Evolutionary conservation across 2,797 vertebrate species (phyloP), one percentile per base, ranked within the genome.

Genomic region (Phalanger gymnotis): DNA sequence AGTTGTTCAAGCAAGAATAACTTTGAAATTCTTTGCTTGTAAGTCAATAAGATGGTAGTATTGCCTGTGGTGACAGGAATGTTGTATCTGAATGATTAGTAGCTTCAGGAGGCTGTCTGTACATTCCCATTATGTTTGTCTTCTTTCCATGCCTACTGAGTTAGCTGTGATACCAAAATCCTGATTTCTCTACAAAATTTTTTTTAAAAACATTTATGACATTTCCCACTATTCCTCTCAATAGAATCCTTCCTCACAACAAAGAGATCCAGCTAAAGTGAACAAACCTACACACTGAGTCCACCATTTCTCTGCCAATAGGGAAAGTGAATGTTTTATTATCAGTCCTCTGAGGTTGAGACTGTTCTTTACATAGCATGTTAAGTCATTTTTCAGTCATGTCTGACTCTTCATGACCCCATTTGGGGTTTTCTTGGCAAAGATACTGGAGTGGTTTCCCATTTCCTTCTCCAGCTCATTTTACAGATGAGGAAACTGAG

Each of bases 101-200:
- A 87, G 73, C 40, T 93, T 0, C 0, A 7, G 5, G 53, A 30
- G 81, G 54, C 56, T 54, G 0, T 53, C 34, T 93, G 28, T 81
- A 47, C 22, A 27, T 51, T 87, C 25, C 34, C 40, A 47, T 87
- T 87, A 51, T 47, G 40, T 87, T 90, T 31, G 12, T 94, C 34
- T 90, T 92, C 81, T 93, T 92, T 13, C 27, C 0, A 0, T n/a
- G 51, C 40, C 89, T 28, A 57, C 51, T 0, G 0, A 95, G 54
- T 89, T 57, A 96, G 28, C 34, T 92, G 31, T 0, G 94, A 53
- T 61, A 12, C n/a, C 66, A 91, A 94, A 94, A 87, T 5, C 28
- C 31, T 92, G 61, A 53, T 3, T 40, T 89, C 73, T 87, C 40
- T 47, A 25, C 27, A 51, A 27, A 87, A 3, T 4, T 87, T 51